Conservation (phyloP, 2,113 vertebrate species). For the Thryonomys swinderianus region DNA sequence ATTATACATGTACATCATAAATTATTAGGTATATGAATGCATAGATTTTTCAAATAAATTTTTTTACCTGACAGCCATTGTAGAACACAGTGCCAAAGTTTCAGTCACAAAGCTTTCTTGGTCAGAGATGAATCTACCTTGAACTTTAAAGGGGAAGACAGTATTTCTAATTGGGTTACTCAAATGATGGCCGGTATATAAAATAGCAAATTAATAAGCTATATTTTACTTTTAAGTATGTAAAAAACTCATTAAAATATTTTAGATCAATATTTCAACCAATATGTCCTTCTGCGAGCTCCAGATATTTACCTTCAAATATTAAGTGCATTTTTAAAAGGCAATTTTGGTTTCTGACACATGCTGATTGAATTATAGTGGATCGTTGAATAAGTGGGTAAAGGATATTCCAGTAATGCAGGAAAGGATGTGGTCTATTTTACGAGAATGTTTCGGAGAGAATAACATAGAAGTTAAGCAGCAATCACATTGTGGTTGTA, state of each 20-base stretch:
- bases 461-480: neutral
- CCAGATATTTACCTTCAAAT: neutral
- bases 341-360: neutral
- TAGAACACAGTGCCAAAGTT: neutral
- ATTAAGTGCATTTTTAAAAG: neutral
- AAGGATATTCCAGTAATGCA: neutral
- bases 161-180: neutral
- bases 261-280: neutral
- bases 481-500: neutral
- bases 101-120: neutral
- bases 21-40: neutral
- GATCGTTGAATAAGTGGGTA: neutral
- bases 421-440: neutral
- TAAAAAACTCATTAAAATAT: neutral
- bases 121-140: neutral
- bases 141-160: neutral
- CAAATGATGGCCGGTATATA: neutral
- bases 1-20: neutral
- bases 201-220: neutral
- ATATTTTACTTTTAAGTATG: neutral
- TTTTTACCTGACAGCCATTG: neutral
- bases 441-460: neutral
- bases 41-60: neutral
- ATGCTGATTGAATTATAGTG: neutral
- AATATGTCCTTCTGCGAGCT: neutral